Evolutionary conservation across 2,888 invertebrate genomes (phyloP).

Genomic region (Agriopis leucophaearia): DNA sequence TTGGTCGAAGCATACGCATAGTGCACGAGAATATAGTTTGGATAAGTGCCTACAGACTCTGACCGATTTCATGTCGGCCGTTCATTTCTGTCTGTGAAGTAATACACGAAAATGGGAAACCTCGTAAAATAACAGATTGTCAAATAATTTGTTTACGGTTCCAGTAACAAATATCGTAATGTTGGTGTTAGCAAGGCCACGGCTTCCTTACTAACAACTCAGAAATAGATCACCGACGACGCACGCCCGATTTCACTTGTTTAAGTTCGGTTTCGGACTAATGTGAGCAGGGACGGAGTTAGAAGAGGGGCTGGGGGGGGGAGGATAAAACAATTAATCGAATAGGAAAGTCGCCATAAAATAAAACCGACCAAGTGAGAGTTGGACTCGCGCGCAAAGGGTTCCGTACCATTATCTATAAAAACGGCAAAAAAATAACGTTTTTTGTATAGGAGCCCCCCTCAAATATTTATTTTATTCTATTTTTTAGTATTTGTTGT

Average conservation of each 20-base stretch:
- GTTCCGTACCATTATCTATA: too few relatives aligned
- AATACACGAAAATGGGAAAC: not conserved
- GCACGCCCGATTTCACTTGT: slow-evolving; percentile 53
- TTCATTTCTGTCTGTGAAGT: not conserved
- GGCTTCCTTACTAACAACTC: slow-evolving; percentile 53
- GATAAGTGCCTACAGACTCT: not conserved
- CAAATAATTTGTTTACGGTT: slow-evolving; percentile 53
- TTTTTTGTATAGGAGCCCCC: too few relatives aligned
- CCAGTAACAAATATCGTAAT: slow-evolving; percentile 54
- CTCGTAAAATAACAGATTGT: slow-evolving; percentile 21
- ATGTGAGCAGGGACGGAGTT: slow-evolving; percentile 33
- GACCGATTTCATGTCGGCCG: not conserved
- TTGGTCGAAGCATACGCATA: too few relatives aligned
- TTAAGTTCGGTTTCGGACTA: slow-evolving; percentile 39
- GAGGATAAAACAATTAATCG: not conserved
- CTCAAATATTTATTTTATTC: too few relatives aligned
- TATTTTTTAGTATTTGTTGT: too few relatives aligned
- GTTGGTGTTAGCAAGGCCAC: slow-evolving; percentile 67
- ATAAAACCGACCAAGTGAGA: too few relatives aligned
- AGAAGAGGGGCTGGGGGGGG: slow-evolving; percentile 4
- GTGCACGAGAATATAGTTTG: not conserved
- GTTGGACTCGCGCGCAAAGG: too few relatives aligned
- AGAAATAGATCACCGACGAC: slow-evolving; percentile 65
- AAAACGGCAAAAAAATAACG: too few relatives aligned
- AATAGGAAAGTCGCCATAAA: not conserved